These are phyloP conservation scores for Stenolophus ochropezus DNA, from an alignment of 2,888 invertebrate species.

Conservation along the genomic window DNA sequence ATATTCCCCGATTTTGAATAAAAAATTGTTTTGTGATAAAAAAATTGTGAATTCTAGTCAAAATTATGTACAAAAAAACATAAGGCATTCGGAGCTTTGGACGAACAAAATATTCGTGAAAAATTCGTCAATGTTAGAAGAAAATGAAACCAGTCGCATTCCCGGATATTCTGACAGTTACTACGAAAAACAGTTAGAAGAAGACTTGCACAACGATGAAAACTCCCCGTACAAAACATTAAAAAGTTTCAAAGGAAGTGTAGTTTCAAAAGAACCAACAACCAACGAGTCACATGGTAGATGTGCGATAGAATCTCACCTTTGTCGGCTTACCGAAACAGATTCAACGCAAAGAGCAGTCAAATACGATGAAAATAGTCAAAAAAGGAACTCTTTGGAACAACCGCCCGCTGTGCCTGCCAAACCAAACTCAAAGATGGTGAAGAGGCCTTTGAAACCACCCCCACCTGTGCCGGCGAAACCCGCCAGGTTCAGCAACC, in stretches of 20 bases:
- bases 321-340: neutral
- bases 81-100: conserved; percentile 1
- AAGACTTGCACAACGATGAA: conserved; percentile 49
- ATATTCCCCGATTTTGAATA: conserved; percentile 38
- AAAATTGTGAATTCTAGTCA: conserved; percentile 81
- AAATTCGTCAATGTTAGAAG: conserved; percentile 5
- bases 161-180: conserved; percentile 19
- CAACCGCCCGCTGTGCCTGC: conserved; percentile 14
- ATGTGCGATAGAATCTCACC: conserved; percentile 1
- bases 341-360: neutral
- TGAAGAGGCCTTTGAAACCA: conserved; percentile 72
- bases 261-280: too few species aligned
- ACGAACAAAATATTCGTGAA: conserved; percentile 13
- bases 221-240: conserved; percentile 24
- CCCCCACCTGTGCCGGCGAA: conserved; percentile 82
- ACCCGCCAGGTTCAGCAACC: conserved; percentile 70
- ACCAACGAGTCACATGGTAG: too few species aligned
- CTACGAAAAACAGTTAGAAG: conserved; percentile 54
- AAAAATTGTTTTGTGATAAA: conserved; percentile 70
- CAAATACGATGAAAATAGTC: neutral
- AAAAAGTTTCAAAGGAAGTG: too few species aligned
- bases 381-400: too few species aligned
- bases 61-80: conserved; percentile 73
- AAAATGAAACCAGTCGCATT: conserved; percentile 27
- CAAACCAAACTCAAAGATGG: conserved; percentile 15